A percentile compares a stretch with the other conserved stretches of the same genome.
Conservation (phyloP, 1,140 invertebrate genomes). For the Wiebesia pumilae region DNA sequence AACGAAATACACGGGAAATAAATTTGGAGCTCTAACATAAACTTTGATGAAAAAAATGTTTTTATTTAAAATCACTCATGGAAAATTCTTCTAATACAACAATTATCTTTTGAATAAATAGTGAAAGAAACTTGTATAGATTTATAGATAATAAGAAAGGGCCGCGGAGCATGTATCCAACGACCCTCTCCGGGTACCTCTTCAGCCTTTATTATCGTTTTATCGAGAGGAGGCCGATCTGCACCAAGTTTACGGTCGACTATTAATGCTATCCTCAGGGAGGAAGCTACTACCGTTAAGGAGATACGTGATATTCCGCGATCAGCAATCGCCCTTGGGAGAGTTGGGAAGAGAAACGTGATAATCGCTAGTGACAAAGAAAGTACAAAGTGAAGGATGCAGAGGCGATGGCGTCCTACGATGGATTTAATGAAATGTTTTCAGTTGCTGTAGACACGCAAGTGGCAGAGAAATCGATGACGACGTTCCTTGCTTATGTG, state of each 20-base stretch:
- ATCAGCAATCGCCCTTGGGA: slow-evolving; percentile 25
- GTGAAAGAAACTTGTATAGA: background rate
- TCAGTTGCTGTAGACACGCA: background rate
- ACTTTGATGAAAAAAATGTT: background rate
- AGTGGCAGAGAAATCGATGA: slow-evolving; percentile 18
- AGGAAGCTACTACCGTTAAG: slow-evolving; percentile 45
- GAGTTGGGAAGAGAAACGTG: slow-evolving; percentile 35
- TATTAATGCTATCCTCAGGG: slow-evolving; percentile 57
- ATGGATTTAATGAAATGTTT: slow-evolving; percentile 24
- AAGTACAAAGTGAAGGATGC: slow-evolving; percentile 1
- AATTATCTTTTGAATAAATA: background rate
- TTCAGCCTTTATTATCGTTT: slow-evolving; percentile 57
- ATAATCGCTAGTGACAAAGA: slow-evolving; percentile 31
- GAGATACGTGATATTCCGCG: slow-evolving; percentile 52
- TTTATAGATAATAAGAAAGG: background rate
- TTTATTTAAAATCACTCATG: background rate
- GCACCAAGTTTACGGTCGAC: slow-evolving; percentile 56
- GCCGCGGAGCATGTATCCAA: slow-evolving; percentile 16
- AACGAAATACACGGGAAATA: background rate
- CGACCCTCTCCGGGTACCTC: slow-evolving; percentile 48
- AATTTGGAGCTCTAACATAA: background rate
- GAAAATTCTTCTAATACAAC: background rate
- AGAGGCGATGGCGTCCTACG: background rate
- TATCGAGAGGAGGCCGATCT: slow-evolving; percentile 44
- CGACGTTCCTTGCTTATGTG: background rate